Evolutionary conservation across 2,888 invertebrate genomes (phyloP), one percentile per base, ranked within the genome.

Genomic region (Calliscelio sp.): DNA sequence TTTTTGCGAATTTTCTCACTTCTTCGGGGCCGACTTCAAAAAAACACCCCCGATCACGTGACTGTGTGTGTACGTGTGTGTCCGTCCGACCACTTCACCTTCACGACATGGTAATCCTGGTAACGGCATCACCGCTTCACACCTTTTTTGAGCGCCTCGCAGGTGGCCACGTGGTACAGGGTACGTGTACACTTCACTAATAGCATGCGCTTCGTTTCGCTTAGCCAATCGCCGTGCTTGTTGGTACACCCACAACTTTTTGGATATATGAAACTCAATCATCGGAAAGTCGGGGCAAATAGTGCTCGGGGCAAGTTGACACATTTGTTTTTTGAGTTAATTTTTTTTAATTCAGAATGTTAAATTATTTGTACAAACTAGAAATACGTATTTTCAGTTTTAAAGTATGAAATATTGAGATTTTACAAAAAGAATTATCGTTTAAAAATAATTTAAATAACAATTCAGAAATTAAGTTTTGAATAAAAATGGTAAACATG

Each of bases 111-210:
- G 85, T 86, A 87, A 86, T 85, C 86, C 85, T 84, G 86, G 84
- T 86, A 87, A 87, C 88, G 88, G 87, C 89, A 87, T 88, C 90
- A 89, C 88, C 91, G 90, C 90, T 90, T 90, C 91, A 90, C 86
- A 89, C 90, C 90, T 89, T 88, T 92, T 91, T 90, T 89, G 90
- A 90, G 88, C 87, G 89, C 86, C 92, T 93, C 93, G 92, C 95
- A 97, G 97, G 97, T 97, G 95, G 97, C 97, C 94, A 96, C 96
- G 95, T 97, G 97, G 97, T 97, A 96, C 95, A 96, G 97, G 97
- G 97, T 97, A 97, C 95, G 97, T 97, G 94, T 91, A 91, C 91
- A 92, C 91, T 91, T 91, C 90, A 93, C 93, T 93, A 92, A 92
- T 92, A 92, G 92, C 92, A 92, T 92, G 92, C 88, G 88, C 89